Evolutionary conservation across 2,797 vertebrate species (phyloP).

Genomic region (Phylloscopus collybita): DNA sequence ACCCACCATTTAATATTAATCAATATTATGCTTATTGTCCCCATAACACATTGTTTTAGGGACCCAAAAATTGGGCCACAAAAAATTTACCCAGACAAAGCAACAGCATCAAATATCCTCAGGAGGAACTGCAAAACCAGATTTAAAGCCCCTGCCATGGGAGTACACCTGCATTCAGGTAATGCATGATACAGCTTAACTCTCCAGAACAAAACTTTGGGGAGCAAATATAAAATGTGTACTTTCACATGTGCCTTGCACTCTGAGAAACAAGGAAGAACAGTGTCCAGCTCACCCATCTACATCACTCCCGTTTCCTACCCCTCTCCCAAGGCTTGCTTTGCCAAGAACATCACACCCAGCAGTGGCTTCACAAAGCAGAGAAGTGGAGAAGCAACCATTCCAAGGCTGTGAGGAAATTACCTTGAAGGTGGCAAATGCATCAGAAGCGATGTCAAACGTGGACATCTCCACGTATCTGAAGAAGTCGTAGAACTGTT

Average conservation of each 20-base stretch:
- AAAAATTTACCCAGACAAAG: neutral
- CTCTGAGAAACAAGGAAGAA: neutral
- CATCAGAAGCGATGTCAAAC: constrained; percentile 96
- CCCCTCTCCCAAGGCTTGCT: neutral
- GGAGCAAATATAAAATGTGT: neutral
- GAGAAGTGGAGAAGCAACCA: neutral
- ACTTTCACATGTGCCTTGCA: neutral
- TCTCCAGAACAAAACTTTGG: neutral
- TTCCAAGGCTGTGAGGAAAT: neutral
- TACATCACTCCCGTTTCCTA: neutral
- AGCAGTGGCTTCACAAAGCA: neutral
- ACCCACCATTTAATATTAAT: neutral
- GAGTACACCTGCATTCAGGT: neutral
- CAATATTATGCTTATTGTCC: neutral
- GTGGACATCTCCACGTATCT: constrained; percentile 99
- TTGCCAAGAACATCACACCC: neutral
- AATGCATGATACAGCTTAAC: neutral
- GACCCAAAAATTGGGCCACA: neutral
- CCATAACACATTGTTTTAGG: neutral
- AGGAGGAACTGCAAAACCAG: neutral
- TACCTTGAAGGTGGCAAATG: constrained; percentile 98
- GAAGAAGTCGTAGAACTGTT: constrained; percentile 98
- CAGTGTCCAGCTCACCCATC: neutral
- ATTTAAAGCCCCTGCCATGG: neutral
- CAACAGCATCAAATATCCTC: neutral